Evolutionary conservation across 2,113 vertebrate species (phyloP).

Genomic region (Mustelus asterias): DNA sequence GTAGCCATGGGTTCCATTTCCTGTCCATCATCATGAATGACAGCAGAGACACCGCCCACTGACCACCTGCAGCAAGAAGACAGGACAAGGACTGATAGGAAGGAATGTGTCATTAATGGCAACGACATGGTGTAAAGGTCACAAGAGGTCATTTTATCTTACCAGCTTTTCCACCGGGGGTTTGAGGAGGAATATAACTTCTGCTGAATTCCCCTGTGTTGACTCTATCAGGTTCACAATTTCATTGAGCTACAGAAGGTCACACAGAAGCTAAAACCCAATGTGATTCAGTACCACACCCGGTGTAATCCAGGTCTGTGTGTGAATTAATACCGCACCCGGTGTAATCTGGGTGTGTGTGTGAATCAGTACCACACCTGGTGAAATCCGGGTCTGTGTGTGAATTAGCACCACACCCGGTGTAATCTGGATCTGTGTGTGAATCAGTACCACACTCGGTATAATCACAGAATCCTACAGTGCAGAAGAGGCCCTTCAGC

Average conservation of each 20-base stretch:
- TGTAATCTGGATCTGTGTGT: background rate
- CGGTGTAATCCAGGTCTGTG: background rate
- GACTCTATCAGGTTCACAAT: background rate
- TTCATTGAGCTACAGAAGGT: background rate
- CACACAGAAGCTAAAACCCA: background rate
- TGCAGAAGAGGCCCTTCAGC: no score
- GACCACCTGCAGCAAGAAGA: conserved; percentile 26
- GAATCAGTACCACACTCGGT: background rate
- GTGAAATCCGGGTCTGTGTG: background rate
- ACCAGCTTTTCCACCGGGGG: background rate
- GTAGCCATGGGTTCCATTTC: background rate
- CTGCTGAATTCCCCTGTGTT: background rate
- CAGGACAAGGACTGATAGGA: background rate
- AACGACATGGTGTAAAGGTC: background rate
- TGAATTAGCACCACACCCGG: background rate
- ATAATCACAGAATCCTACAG: background rate
- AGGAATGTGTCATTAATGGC: background rate
- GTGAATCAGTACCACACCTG: background rate
- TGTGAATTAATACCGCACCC: background rate
- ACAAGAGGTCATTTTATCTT: background rate
- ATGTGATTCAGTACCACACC: background rate
- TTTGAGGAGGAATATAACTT: background rate
- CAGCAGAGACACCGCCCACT: background rate
- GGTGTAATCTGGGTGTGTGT: background rate
- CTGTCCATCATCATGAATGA: conserved; percentile 26